phyloP scores from a whole-genome alignment of 2,888 invertebrate genomes.

The Deilephila elpenor region DNA sequence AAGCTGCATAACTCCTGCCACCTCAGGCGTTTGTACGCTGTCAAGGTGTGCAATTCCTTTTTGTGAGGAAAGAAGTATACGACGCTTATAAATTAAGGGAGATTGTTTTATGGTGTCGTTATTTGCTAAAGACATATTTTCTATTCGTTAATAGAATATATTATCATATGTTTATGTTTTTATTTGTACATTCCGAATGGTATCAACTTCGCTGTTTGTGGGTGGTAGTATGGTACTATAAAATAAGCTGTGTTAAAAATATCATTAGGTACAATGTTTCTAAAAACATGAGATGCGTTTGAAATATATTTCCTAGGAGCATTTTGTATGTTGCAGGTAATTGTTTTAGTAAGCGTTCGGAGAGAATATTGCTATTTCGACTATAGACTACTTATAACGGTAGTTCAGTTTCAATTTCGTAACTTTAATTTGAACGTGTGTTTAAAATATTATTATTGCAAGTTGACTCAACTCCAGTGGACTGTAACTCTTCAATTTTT shows the following conservation, averaged over 20 bases:
- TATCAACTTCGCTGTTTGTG: neutral
- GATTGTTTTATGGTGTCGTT: neutral
- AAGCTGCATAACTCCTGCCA: neutral
- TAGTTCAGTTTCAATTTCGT: too few species aligned
- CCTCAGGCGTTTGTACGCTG: neutral
- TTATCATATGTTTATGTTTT: neutral
- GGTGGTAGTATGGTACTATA: neutral
- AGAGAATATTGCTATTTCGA: too few species aligned
- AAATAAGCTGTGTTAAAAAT: too few species aligned
- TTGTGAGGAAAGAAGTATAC: neutral
- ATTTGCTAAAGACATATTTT: neutral
- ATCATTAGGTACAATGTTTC: too few species aligned
- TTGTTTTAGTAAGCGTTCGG: too few species aligned
- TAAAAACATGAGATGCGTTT: too few species aligned
- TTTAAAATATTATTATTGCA: too few species aligned
- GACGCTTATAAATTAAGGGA: neutral
- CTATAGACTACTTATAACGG: too few species aligned
- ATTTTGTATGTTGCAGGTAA: too few species aligned
- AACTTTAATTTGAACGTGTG: too few species aligned
- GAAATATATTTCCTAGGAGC: too few species aligned
- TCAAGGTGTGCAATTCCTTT: conserved; percentile 1
- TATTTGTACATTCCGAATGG: neutral
- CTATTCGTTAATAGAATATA: neutral
- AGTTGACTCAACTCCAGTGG: too few species aligned
- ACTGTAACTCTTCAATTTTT: neutral